Evolutionary conservation across 2,797 vertebrate species (phyloP), one percentile per base, ranked within the genome.

Genomic region (Astyanax mexicanus): DNA sequence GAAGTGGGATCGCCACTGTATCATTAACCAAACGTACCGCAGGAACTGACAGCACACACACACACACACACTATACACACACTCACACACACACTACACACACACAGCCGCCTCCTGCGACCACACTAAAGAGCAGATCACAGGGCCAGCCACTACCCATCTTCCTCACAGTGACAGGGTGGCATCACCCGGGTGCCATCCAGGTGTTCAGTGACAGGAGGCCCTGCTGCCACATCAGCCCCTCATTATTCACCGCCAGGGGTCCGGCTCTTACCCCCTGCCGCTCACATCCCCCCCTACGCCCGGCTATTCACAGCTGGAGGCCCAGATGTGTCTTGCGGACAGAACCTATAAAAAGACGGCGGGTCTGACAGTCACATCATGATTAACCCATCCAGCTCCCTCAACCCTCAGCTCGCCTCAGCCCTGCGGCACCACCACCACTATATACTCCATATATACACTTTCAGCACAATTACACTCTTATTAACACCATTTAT

Each of bases 121-220:
- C 52, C 47, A 42, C 54, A 55, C 60, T 72, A 77, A 79, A 57
- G 52, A 80, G 70, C 72, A 77, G 65, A 80, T 79, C 78, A 81
- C 58, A 80, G 68, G 15, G 38, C 49, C 32, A 52, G 73, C 58
- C 76, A 75, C 45, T 38, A 70, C 61, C 47, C 60, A 54, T 80
- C 78, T 42, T 72, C n/a, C 27, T 82, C 69, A 74, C 35, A 72
- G 45, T 82, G 80, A 71, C 75, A 75, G 35, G 70, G 69, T 66
- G 71, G 57, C 52, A 69, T 72, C 78, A 73, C 32, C 57, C 57
- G 35, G 65, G 61, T 35, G 29, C 8, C 54, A 19, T 64, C 67
- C 74, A 80, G 74, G 82, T 81, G 82, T 64, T 74, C n/a, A 1
- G 6, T 70, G 77, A 72, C 75, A 78, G 80, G 44, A 68, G 67